phyloP scores from a whole-genome alignment of 2,888 invertebrate genomes.

The Molorchus minor region DNA sequence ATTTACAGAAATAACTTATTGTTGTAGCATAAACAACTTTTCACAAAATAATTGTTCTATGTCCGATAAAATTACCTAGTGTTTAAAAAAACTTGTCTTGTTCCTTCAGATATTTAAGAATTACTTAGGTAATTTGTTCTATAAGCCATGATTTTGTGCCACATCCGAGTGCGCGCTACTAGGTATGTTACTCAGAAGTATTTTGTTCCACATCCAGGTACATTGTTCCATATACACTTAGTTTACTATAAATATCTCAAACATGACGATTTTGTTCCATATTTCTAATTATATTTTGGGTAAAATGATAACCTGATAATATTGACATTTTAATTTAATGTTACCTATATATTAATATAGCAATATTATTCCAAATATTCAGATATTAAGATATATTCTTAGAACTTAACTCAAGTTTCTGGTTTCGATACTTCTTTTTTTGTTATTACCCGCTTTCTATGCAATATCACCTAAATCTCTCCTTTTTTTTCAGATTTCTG shows the following conservation, averaged over 20 bases:
- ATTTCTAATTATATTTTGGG: neutral
- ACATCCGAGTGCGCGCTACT: too few species aligned
- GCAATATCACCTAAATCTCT: neutral
- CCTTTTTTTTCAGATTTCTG: slow-evolving; percentile 79
- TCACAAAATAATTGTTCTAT: too few species aligned
- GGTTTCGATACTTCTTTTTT: neutral
- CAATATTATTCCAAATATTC: neutral
- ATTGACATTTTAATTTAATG: neutral
- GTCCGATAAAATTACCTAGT: too few species aligned
- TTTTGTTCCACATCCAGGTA: too few species aligned
- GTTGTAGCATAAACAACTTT: too few species aligned
- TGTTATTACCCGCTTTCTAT: neutral
- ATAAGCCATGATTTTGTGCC: too few species aligned
- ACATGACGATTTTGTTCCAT: neutral
- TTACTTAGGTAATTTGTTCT: too few species aligned
- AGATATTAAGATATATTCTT: neutral
- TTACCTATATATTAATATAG: neutral
- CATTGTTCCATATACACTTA: too few species aligned
- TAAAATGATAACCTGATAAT: neutral
- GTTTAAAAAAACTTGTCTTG: too few species aligned
- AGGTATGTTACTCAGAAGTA: too few species aligned
- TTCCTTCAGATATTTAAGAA: too few species aligned
- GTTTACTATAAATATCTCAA: too few species aligned
- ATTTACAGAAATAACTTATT: neutral
- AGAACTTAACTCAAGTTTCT: neutral